Evolutionary conservation across 2,888 invertebrate genomes (phyloP).

Genomic region (Oxystoma pomonae): DNA sequence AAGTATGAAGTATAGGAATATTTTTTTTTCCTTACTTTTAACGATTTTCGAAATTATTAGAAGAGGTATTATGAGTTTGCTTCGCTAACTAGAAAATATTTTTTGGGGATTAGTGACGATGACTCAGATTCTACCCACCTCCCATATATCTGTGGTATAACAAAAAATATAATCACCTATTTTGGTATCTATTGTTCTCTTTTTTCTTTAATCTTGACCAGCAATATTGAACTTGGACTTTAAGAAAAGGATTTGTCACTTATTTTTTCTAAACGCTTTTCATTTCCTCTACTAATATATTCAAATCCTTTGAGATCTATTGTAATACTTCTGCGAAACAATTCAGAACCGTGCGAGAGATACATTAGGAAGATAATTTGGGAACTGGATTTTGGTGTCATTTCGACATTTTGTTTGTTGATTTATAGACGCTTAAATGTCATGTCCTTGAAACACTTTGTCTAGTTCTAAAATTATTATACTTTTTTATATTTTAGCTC

Average conservation of each 20-base stretch:
- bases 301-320: background rate
- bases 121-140: background rate
- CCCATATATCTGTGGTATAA: background rate
- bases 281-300: background rate
- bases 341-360: background rate
- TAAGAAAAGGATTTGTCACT: too few relatives aligned
- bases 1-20: too few relatives aligned
- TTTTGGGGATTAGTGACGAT: background rate
- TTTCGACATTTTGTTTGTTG: background rate
- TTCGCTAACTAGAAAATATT: background rate
- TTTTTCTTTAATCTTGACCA: background rate
- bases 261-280: background rate
- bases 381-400: background rate
- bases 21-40: too few relatives aligned
- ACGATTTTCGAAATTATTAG: background rate
- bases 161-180: background rate
- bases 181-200: background rate
- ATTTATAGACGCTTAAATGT: conserved; percentile 1
- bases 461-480: conserved; percentile 3
- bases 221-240: background rate
- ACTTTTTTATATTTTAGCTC: conserved; percentile 53
- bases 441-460: background rate
- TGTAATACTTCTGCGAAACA: background rate
- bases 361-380: background rate
- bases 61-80: background rate